Base-by-base conservation (phyloP, 2,113 vertebrate genomes). In the Anas platyrhynchos region DNA sequence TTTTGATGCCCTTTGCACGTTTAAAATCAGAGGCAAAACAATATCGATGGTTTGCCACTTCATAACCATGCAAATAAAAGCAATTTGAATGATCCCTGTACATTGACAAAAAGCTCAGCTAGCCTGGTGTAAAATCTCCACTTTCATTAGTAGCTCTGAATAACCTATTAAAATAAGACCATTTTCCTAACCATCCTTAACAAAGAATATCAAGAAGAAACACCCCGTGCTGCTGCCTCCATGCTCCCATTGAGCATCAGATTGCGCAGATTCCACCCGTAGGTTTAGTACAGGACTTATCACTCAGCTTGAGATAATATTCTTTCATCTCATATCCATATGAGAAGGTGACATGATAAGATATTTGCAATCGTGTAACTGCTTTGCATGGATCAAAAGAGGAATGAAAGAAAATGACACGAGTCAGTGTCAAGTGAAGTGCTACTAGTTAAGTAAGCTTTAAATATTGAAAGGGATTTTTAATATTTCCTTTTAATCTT, bases 401-500 rank as follows among this genome's bases (percentile, higher is more conserved):
- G 95, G 96, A 98, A 97, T 98, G 97, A 98, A 98, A 96, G 97
- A 95, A 98, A 98, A 97, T 98, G 97, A 97, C 96, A 97, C 18
- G 29, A 98, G 96, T 98, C 96, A 97, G 95, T 96, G 96, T 97
- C 97, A 98, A 96, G 94, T 94, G 84, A 97, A 98, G 96, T 98
- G 97, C 97, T 98, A 95, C 96, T 96, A 95, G 97, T 98, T 98
- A 98, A 98, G 97, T 92, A 97, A 98, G 97, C 97, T 98, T 98
- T 98, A 98, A 98, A 98, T 98, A 98, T 98, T 98, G 97, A 98
- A 98, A 97, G 96, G 91, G 94, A 97, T 95, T 97, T 97, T 98
- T 97, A 98, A 98, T 98, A 98, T 98, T 98, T 98, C 98, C 97
- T 97, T 98, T 98, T 98, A 97, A 98, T 98, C 98, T 98, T 31